These are phyloP conservation scores for Formicarius rufipectus DNA, from an alignment of 2,113 vertebrate genomes.

Conservation along the genomic window DNA sequence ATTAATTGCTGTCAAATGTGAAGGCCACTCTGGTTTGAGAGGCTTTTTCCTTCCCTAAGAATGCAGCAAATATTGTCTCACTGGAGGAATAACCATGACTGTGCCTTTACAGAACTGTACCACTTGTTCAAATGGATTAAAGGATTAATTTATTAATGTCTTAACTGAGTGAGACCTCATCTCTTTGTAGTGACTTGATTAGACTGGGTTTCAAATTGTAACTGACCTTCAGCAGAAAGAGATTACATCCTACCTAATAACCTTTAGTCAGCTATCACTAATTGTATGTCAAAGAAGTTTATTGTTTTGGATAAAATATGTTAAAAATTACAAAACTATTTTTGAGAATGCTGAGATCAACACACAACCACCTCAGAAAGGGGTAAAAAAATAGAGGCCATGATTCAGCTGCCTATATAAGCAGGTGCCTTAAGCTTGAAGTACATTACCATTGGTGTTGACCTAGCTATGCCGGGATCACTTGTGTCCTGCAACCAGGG, in stretches of 20 bases:
- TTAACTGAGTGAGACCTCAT: constrained; percentile 42
- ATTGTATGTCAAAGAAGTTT: constrained; percentile 18
- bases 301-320: constrained; percentile 1
- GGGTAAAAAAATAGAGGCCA: background rate
- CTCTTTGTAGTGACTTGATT: constrained; percentile 49
- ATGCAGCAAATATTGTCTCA: constrained; percentile 1
- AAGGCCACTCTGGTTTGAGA: background rate
- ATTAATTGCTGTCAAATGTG: constrained; percentile 63
- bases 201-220: constrained; percentile 48
- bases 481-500: background rate
- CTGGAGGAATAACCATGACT: background rate
- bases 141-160: constrained; percentile 64
- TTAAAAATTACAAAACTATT: background rate
- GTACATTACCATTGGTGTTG: background rate
- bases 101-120: constrained; percentile 11
- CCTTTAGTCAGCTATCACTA: constrained; percentile 21
- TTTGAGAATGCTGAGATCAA: background rate
- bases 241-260: constrained; percentile 53
- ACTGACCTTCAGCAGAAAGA: constrained; percentile 46
- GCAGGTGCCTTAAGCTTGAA: background rate
- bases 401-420: background rate
- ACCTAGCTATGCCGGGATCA: background rate
- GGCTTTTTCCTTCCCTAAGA: background rate
- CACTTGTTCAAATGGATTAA: constrained; percentile 58
- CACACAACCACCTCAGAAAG: background rate